Percentiles rank a stretch among this genome's conserved stretches.
Conservation (phyloP, 1,140 invertebrate species). For the Dysdera silvatica region DNA sequence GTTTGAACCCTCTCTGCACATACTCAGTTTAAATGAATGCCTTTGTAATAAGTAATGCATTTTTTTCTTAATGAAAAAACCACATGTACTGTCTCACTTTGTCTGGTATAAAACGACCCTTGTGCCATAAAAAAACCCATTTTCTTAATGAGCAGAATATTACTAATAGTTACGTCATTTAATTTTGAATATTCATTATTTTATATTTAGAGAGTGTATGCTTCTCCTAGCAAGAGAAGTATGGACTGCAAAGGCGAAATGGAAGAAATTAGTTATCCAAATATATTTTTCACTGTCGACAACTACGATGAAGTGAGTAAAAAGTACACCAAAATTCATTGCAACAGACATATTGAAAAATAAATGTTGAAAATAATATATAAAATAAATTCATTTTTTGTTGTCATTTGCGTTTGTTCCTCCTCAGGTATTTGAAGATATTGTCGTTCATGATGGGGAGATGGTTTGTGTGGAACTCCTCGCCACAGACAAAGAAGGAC, state of each 20-base stretch:
- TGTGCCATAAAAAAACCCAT: too few species aligned
- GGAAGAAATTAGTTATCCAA: constrained; percentile 97
- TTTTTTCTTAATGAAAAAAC: neutral
- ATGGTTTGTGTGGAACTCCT: constrained; percentile 97
- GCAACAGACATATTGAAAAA: too few species aligned
- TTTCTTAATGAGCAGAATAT: too few species aligned
- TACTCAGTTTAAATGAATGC: too few species aligned
- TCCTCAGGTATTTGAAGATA: constrained; percentile 77
- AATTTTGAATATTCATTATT: too few species aligned
- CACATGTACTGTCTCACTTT: too few species aligned
- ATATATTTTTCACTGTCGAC: constrained; percentile 98
- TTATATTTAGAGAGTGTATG: constrained; percentile 69
- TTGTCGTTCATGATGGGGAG: constrained; percentile 89
- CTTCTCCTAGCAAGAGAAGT: constrained; percentile 84
- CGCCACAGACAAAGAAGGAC: constrained; percentile 72
- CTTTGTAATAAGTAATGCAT: neutral
- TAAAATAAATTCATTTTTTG: too few species aligned
- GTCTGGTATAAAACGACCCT: too few species aligned
- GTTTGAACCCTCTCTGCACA: too few species aligned
- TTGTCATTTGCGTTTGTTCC: too few species aligned
- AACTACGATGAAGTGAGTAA: constrained; percentile 89
- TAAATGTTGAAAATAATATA: too few species aligned
- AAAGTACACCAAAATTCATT: neutral
- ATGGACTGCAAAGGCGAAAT: constrained; percentile 98
- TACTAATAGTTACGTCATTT: too few species aligned